Evolutionary conservation across 2,113 vertebrate genomes (phyloP), one percentile per base, ranked within the genome.

Genomic region (Tretioscincus oriximinensis): DNA sequence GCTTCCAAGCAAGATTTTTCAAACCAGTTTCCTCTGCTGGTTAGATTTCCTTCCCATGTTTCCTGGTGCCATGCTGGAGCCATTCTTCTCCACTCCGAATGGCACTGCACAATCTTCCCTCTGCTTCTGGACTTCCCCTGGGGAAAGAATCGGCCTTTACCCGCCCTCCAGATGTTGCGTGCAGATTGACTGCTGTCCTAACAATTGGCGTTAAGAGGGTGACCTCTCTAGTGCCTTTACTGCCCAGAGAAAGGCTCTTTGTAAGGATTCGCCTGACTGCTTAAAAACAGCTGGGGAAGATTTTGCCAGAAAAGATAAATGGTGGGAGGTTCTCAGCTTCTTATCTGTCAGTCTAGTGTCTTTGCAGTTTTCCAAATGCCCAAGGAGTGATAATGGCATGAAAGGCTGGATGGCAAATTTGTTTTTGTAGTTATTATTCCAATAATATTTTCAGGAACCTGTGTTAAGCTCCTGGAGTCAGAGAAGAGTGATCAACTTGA

Each of bases 71-170:
- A 41, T 41, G 72, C 8, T 1, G 10, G 49, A 49, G 4, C 22
- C 75, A 49, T 49, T 66, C 61, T 29, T 49, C 75, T 66, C 75
- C 10, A 8, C 54, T 10, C 9, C 45, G 21, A 41, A 3, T 12
- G 31, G 22, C 41, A 41, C 45, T 14, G 2, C 18, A 11, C 61
- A 28, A 76, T 35, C 14, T 65, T 1, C 60, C 47, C 16, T 18
- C 11, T n/a, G 60, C 26, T 28, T 3, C 60, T 20, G 1, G 14
- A 9, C 74, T 77, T 66, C 26, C 61, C 35, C 20, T 28, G 75
- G 22, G 8, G 5, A 35, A 2, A 5, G 14, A 49, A 9, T 6
- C 0, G 1, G n/a, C 6, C 24, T 21, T 22, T 16, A 1, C 49
- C 35, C 41, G 1, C 41, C 28, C 21, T 77, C 75, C 75, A 66